phyloP scores from a whole-genome alignment of 2,113 vertebrate species.

The Tetrax tetrax region DNA sequence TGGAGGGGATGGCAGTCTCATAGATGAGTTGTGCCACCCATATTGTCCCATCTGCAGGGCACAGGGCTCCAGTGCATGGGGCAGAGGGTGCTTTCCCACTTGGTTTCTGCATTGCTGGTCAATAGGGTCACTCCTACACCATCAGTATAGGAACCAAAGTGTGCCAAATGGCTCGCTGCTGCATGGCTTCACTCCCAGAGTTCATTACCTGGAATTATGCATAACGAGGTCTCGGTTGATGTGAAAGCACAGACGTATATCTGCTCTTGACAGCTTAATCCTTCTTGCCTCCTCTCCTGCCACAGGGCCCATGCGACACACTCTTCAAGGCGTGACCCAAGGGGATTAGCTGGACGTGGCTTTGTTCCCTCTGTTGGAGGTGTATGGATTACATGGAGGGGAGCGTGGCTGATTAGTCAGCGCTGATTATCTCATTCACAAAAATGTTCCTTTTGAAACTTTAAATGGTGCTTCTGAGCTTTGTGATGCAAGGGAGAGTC shows the following conservation, averaged over 20 bases:
- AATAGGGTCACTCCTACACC: neutral
- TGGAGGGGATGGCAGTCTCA: accelerated
- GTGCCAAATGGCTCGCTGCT: neutral
- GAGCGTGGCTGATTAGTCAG: neutral
- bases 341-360: neutral
- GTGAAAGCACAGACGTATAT: neutral
- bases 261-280: neutral
- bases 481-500: neutral
- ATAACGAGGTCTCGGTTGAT: neutral
- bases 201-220: neutral
- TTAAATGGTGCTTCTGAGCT: neutral
- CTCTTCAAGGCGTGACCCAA: neutral
- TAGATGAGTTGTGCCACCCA: accelerated
- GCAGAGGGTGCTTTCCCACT: neutral
- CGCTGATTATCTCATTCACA: neutral
- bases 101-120: neutral
- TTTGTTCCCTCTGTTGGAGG: neutral
- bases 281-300: neutral
- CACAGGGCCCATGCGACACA: neutral
- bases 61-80: neutral
- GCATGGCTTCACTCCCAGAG: neutral
- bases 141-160: accelerated
- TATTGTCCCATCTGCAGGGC: neutral
- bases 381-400: neutral
- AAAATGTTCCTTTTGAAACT: constrained; percentile 9